Conservation (phyloP, 2,797 vertebrate species). For the Chaenodraco wilsoni region DNA sequence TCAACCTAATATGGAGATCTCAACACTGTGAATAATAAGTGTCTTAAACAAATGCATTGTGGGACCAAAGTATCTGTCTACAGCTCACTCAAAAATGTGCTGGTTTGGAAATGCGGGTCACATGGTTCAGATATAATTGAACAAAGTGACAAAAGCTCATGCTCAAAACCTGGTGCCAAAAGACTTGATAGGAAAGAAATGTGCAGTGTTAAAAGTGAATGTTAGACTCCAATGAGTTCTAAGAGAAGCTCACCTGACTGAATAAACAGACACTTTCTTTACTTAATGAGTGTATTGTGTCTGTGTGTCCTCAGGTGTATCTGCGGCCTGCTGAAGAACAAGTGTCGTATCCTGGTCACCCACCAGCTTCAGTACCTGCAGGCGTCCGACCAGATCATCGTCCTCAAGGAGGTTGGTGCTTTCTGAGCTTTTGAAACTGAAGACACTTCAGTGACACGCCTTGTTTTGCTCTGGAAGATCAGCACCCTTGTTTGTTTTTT, state of each 20-base stretch:
- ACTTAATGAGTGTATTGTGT: neutral
- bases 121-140: too few species aligned
- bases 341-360: slow-evolving; percentile 91
- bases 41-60: too few species aligned
- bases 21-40: too few species aligned
- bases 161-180: too few species aligned
- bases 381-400: slow-evolving; percentile 88
- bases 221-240: neutral
- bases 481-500: neutral
- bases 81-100: too few species aligned
- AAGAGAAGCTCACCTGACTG: too few species aligned
- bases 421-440: too few species aligned
- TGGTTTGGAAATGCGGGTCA: too few species aligned
- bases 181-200: neutral
- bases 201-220: neutral
- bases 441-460: neutral
- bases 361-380: slow-evolving; percentile 93
- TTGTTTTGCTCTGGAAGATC: neutral
- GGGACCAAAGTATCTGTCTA: too few species aligned
- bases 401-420: slow-evolving; percentile 86
- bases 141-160: too few species aligned
- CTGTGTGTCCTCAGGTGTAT: slow-evolving; percentile 85
- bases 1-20: too few species aligned
- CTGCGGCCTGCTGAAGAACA: slow-evolving; percentile 89
- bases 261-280: neutral